Conservation (phyloP, 2,888 invertebrate species). For the Conops quadrifasciatus region DNA sequence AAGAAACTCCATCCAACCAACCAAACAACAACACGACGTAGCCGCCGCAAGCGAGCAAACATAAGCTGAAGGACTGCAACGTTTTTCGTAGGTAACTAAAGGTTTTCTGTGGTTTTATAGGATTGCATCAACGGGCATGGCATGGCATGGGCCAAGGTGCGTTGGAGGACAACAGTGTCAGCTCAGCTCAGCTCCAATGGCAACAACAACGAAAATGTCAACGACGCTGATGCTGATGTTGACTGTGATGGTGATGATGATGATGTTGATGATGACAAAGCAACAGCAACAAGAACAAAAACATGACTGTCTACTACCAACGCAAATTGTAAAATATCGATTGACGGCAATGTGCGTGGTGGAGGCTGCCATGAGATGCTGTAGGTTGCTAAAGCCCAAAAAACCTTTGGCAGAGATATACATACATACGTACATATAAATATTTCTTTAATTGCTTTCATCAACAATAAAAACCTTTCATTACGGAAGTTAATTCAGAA, state of each 20-base stretch:
- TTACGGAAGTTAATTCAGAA: no score
- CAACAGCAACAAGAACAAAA: slow-evolving; percentile 8
- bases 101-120: background rate
- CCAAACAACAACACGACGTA: no score
- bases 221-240: slow-evolving; percentile 6
- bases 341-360: slow-evolving; percentile 43
- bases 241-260: slow-evolving; percentile 22
- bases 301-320: background rate
- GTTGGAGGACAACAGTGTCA: slow-evolving; percentile 57
- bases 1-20: background rate
- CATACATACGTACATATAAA: no score
- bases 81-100: slow-evolving; percentile 1
- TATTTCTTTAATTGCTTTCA: no score
- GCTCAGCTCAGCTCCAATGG: background rate
- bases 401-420: no score
- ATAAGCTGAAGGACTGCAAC: slow-evolving; percentile 29
- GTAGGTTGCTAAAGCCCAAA: no score
- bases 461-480: no score
- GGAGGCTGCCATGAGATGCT: no score
- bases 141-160: slow-evolving; percentile 45
- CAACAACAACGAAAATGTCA: slow-evolving; percentile 13
- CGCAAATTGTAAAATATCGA: slow-evolving; percentile 54
- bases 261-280: slow-evolving; percentile 32
- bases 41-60: background rate
- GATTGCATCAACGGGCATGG: slow-evolving; percentile 16